A percentile compares a stretch with the other conserved stretches of the same genome.
Evolutionary conservation across 2,888 invertebrate species (phyloP).

Genomic region (Cerastis rubricosa): DNA sequence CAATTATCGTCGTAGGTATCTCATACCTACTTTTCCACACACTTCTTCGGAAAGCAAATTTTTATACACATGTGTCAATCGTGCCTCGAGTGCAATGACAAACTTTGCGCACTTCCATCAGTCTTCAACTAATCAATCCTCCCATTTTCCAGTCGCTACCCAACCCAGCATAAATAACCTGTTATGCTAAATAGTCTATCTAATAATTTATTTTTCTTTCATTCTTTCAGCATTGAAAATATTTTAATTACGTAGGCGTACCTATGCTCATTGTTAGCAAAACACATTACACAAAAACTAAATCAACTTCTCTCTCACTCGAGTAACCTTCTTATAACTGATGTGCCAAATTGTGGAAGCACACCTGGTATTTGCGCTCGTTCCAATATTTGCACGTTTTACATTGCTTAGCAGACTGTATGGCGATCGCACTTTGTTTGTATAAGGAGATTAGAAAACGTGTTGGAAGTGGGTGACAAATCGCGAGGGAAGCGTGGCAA

Average conservation of each 20-base stretch:
- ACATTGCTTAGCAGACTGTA: conserved; percentile 9
- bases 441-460: not conserved
- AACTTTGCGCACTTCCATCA: not conserved
- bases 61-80: not conserved
- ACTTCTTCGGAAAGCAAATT: not conserved
- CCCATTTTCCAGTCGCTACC: not conserved
- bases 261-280: not conserved
- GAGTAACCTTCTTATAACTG: not conserved
- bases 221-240: not conserved
- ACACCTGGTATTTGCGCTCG: conserved; percentile 8
- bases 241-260: not conserved
- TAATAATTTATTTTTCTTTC: no score
- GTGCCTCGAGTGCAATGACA: not conserved
- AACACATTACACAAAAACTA: not conserved
- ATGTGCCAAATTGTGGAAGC: not conserved
- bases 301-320: not conserved
- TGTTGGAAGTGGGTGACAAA: not conserved
- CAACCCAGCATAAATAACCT: no score
- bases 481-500: no score
- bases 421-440: not conserved
- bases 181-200: no score
- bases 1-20: not conserved
- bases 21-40: not conserved
- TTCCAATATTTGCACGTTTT: conserved; percentile 1
- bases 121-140: not conserved